Percentiles rank a stretch among this genome's conserved stretches.
Evolutionary conservation across 2,113 vertebrate genomes (phyloP).

Genomic region (Callipepla squamata): DNA sequence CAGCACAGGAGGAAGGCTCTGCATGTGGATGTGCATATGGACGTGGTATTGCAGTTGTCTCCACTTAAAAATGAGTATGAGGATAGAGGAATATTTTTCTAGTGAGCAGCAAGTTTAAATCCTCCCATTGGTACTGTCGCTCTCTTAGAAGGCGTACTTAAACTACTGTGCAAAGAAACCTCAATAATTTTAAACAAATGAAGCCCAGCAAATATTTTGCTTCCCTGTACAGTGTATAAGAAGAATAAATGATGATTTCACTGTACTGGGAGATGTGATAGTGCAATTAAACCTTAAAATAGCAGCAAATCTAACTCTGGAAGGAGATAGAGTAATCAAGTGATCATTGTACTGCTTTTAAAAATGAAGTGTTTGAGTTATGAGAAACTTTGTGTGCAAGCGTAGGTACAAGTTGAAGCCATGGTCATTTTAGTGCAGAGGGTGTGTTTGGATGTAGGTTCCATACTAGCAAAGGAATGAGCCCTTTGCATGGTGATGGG

Average conservation of each 20-base stretch:
- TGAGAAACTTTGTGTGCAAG: background rate
- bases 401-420: background rate
- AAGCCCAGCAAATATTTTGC: background rate
- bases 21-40: background rate
- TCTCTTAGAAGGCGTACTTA: constrained; percentile 49
- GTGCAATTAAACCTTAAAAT: background rate
- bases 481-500: background rate
- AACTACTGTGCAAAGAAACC: constrained; percentile 40
- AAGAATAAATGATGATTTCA: background rate
- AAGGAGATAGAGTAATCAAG: background rate
- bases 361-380: background rate
- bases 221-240: background rate
- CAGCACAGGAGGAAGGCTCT: constrained; percentile 4
- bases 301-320: background rate
- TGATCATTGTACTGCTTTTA: background rate
- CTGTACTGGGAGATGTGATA: background rate
- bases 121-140: background rate
- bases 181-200: constrained; percentile 43
- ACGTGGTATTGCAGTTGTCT: background rate
- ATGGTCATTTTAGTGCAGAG: background rate
- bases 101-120: constrained; percentile 65
- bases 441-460: background rate
- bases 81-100: constrained; percentile 40
- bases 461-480: background rate
- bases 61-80: constrained; percentile 41